Base-by-base conservation (phyloP, 2,888 invertebrate species). In the Anodontia alba region DNA sequence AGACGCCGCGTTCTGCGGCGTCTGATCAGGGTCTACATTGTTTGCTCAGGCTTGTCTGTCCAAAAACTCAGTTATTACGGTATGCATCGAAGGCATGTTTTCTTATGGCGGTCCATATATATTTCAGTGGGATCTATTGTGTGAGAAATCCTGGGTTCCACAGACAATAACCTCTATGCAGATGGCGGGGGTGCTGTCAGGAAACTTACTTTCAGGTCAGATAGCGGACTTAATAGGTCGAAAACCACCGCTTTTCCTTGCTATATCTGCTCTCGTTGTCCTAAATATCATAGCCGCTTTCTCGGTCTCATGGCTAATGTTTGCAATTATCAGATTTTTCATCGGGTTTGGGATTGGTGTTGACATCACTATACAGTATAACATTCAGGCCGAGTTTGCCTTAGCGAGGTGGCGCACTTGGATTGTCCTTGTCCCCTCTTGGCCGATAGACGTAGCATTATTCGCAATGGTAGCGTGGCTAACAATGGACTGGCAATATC, bases 101-200 rank as follows among this genome's bases (percentile, higher is more conserved):
- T n/a, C n/a, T n/a, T n/a, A n/a, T n/a, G n/a, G n/a, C n/a, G n/a
- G n/a, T n/a, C n/a, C n/a, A n/a, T n/a, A n/a, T 49, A 20, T 20
- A 20, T 84, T 83, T 66, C 79, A 86, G 87, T 87, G 77, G 78
- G 71, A 66, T 17, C 83, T 87, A 20, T 77, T 87, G 0, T 87
- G 87, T 70, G 78, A 82, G 46, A 67, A 66, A 15, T 73, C 29
- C 26, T 86, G 83, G 80, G 71, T 81, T 12, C 71, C 81, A 0
- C 73, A 76, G 1, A 75, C 81, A 15, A 82, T 81, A 15, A 80
- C 79, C 0, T 84, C 83, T 10, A 73, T 84, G 26, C 86, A 86
- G n/a, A n/a, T n/a, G n/a, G n/a, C n/a, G n/a, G n/a, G n/a, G n/a
- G n/a, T n/a, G n/a, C n/a, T n/a, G n/a, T 26, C 85, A 0, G 87